Base-by-base conservation (phyloP, 2,113 vertebrate species). In the Narcine bancroftii region DNA sequence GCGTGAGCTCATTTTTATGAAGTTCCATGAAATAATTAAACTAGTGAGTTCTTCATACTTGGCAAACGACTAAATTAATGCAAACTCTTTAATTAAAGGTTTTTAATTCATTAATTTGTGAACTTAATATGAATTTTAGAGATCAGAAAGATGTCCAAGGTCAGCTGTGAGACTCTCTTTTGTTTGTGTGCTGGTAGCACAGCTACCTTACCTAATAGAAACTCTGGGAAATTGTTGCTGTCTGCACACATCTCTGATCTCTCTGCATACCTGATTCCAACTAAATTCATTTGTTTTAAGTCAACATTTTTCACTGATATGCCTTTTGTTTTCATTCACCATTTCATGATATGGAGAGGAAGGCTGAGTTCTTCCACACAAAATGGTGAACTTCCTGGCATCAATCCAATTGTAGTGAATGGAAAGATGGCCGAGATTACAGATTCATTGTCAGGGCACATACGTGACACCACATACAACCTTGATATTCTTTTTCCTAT, bases 41-140 rank as follows among this genome's bases (percentile, higher is more conserved):
- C 29, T 9, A 72, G 71, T 72, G 33, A 72, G 26, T 29, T 33
- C 29, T 53, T 81, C 45, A 53, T 33, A 33, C 24, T 81, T 81
- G 45, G 45, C 45, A 81, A 47, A 42, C 53, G 47, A 50, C 47
- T 29, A 17, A 53, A 53, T 83, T 56, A 56, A 56, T 83, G 5
- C 47, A n/a, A 33, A 56, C n/a, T 13, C 79, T 53, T 56, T 83
- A 83, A 83, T 83, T 83, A 56, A 83, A 56, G n/a, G 79, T 83
- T 56, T n/a, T n/a, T 4, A 29, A 56, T 83, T 56, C 29, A 56
- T 83, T 83, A 56, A 19, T n/a, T 56, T 47, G 29, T 83, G 79
- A 29, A 56, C 4, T n/a, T 56, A 4, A 83, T 83, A 50, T 21
- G 45, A 6, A 79, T 26, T 79, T 45, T 45, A 79, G 76, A 79